These are phyloP conservation scores for Dipodomys ordii DNA, from an alignment of 2,113 vertebrate species.

Conservation along the genomic window DNA sequence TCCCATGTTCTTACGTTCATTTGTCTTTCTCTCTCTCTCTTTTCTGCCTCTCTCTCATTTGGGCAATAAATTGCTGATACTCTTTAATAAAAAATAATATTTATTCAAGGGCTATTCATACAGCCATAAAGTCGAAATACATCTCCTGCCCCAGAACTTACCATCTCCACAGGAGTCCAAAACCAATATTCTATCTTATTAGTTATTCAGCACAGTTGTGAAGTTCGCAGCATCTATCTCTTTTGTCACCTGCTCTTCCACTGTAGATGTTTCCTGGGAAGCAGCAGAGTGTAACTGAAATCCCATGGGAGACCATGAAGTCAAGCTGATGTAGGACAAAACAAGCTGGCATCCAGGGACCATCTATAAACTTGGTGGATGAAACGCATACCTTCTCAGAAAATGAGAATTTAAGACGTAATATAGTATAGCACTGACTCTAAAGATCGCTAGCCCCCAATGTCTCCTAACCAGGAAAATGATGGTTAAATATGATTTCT, in stretches of 20 bases:
- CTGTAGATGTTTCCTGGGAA: not conserved
- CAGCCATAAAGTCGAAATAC: not conserved
- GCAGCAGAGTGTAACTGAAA: not conserved
- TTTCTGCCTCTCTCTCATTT: not conserved
- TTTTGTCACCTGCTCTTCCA: not conserved
- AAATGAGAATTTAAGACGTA: not conserved
- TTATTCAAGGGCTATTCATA: not conserved
- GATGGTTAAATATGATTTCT: not conserved
- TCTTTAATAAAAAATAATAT: not conserved
- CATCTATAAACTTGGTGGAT: not conserved
- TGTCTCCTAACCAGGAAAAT: not conserved
- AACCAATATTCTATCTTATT: too few species aligned
- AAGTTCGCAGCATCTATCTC: not conserved
- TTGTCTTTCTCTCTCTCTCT: not conserved
- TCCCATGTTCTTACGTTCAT: too few species aligned
- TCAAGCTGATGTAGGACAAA: not conserved
- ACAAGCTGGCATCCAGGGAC: not conserved
- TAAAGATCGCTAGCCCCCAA: not conserved
- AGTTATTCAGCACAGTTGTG: not conserved
- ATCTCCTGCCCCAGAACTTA: not conserved
- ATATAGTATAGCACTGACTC: not conserved
- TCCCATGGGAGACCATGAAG: not conserved
- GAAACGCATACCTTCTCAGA: not conserved
- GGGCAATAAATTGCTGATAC: too few species aligned
- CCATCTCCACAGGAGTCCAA: not conserved